Conservation (phyloP, 2,797 vertebrate genomes). For the Ispidina picta region DNA sequence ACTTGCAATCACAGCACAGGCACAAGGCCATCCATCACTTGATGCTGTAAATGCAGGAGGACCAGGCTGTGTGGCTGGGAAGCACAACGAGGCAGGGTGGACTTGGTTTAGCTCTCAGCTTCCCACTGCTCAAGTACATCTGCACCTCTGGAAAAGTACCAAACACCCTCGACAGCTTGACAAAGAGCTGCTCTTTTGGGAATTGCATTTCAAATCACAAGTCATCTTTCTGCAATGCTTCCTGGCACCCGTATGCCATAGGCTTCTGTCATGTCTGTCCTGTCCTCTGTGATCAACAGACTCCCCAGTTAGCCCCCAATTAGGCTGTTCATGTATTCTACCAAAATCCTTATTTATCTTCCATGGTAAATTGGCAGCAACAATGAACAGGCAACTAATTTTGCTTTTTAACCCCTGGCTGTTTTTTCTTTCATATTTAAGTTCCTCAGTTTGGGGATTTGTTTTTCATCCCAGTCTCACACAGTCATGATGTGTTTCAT, state of each 20-base stretch:
- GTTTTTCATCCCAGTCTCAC: neutral
- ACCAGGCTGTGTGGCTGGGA: neutral
- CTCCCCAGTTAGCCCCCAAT: neutral
- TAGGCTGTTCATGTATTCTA: neutral
- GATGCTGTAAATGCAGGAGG: neutral
- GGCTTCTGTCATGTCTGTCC: neutral
- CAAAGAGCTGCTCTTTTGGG: neutral
- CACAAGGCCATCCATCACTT: neutral
- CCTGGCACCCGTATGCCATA: neutral
- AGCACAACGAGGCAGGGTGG: neutral
- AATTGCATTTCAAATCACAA: neutral
- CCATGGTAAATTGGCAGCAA: neutral
- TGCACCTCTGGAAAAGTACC: conserved; percentile 34
- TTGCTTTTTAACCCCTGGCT: neutral
- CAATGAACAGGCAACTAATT: neutral
- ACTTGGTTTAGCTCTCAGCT: neutral
- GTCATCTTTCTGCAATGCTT: neutral
- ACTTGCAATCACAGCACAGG: accelerated
- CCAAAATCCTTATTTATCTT: neutral
- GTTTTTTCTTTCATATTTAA: neutral
- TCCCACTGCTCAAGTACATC: neutral
- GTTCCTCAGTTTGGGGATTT: neutral
- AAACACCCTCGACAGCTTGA: neutral
- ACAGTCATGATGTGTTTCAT: neutral
- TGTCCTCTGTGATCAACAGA: neutral